Conservation (phyloP, 1,140 invertebrate species). For the Ceratina calcarata region DNA sequence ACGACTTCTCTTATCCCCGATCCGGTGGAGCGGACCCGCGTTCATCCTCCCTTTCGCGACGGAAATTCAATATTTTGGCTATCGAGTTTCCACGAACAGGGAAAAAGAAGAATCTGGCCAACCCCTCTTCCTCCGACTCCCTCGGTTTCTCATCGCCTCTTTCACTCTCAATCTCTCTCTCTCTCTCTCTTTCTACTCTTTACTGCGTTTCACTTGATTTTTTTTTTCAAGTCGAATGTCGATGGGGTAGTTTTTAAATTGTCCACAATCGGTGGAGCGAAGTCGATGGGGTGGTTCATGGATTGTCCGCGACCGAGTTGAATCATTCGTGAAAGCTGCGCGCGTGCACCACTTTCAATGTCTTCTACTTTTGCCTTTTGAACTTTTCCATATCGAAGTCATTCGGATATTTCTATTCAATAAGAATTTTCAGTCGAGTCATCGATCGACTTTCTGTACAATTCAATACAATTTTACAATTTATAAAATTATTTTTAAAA, state of each 20-base stretch:
- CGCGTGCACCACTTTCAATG: constrained; percentile 4
- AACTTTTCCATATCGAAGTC: too few species aligned
- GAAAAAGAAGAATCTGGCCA: constrained; percentile 1
- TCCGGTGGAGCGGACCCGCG: constrained; percentile 33
- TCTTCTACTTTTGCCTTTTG: neutral
- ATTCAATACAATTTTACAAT: too few species aligned
- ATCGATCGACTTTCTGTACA: too few species aligned
- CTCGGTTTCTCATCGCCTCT: too few species aligned
- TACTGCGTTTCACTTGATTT: neutral
- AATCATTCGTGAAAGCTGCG: constrained; percentile 8
- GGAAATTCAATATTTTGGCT: constrained; percentile 76
- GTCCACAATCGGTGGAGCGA: constrained; percentile 4
- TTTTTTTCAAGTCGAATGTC: constrained; percentile 6
- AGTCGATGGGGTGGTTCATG: too few species aligned
- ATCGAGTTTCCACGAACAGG: constrained; percentile 66
- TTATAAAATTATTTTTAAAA: too few species aligned
- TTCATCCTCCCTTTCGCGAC: constrained; percentile 54
- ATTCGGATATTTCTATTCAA: too few species aligned
- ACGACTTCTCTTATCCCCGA: constrained; percentile 48
- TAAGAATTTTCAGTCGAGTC: too few species aligned
- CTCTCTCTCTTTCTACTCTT: neutral
- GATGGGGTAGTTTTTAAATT: constrained; percentile 39
- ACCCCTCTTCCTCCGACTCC: neutral
- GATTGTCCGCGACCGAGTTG: constrained; percentile 5
- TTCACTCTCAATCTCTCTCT: neutral